phyloP scores from a whole-genome alignment of 2,113 vertebrate genomes.

The Gasterosteus nipponicus region DNA sequence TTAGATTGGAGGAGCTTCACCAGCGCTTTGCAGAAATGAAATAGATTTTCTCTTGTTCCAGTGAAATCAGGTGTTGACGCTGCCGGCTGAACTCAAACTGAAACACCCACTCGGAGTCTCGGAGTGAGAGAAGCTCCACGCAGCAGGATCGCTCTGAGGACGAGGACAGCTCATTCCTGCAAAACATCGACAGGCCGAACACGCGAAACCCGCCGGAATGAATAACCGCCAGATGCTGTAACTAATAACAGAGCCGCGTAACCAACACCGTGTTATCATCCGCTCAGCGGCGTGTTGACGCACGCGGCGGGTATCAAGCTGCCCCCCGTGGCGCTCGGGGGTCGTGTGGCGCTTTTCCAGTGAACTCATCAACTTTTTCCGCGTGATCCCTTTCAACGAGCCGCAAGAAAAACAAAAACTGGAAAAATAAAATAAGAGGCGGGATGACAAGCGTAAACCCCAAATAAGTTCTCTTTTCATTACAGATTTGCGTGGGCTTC shows the following conservation, averaged over 20 bases:
- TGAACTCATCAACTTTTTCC: slow-evolving; percentile 22
- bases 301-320: slow-evolving; percentile 8
- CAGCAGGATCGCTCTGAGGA: slow-evolving; percentile 24
- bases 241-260: not conserved
- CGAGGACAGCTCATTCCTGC: slow-evolving; percentile 1
- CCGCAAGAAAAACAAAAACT: not conserved
- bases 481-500: slow-evolving; percentile 21
- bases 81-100: slow-evolving; percentile 46
- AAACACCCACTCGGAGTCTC: slow-evolving; percentile 34
- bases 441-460: slow-evolving; percentile 21
- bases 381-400: slow-evolving; percentile 1
- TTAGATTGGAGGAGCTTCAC: slow-evolving; percentile 31
- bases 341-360: not conserved
- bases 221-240: not conserved
- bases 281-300: slow-evolving; percentile 15
- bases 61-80: slow-evolving; percentile 36
- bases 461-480: slow-evolving; percentile 43
- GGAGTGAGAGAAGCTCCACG: slow-evolving; percentile 1
- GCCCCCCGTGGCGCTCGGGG: not conserved
- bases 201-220: slow-evolving; percentile 23
- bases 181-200: slow-evolving; percentile 36
- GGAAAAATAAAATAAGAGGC: not conserved
- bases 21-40: slow-evolving; percentile 62
- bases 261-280: slow-evolving; percentile 19
- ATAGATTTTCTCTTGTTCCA: slow-evolving; percentile 58